Evolutionary conservation across 2,113 vertebrate genomes (phyloP).

Genomic region (Cromileptes altivelis): DNA sequence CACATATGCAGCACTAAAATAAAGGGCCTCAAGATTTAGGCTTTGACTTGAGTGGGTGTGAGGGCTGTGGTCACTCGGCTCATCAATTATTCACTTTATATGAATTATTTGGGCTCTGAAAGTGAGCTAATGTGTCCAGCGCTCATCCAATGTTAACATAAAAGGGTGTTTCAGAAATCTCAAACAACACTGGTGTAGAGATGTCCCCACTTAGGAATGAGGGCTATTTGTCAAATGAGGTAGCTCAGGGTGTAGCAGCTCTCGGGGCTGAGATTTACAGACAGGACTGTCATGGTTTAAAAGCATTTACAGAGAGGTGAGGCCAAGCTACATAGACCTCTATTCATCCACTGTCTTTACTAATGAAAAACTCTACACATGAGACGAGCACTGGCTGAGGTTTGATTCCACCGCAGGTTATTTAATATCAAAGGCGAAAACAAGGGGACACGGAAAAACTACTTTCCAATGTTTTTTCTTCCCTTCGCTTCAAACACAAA

Average conservation of each 20-base stretch:
- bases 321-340: conserved; percentile 78
- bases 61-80: conserved; percentile 55
- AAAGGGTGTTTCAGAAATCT: conserved; percentile 64
- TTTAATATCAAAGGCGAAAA: conserved; percentile 82
- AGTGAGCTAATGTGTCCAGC: conserved; percentile 62
- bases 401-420: conserved; percentile 74
- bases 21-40: conserved; percentile 59
- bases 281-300: conserved; percentile 78
- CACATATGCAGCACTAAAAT: conserved; percentile 63
- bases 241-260: conserved; percentile 69
- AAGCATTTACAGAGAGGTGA: conserved; percentile 75
- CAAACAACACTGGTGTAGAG: conserved; percentile 57
- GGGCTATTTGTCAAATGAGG: conserved; percentile 74
- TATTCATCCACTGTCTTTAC: conserved; percentile 79
- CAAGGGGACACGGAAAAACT: conserved; percentile 79
- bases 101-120: conserved; percentile 71
- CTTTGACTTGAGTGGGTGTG: conserved; percentile 53
- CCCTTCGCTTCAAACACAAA: conserved; percentile 69
- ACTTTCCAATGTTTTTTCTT: conserved; percentile 83
- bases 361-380: conserved; percentile 82
- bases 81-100: conserved; percentile 69
- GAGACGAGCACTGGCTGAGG: conserved; percentile 68
- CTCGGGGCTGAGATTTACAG: conserved; percentile 74
- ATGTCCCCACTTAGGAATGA: conserved; percentile 70
- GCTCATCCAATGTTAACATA: conserved; percentile 53